Evolutionary conservation across 2,797 vertebrate species (phyloP), one percentile per base, ranked within the genome.

Genomic region (Tinamus major): DNA sequence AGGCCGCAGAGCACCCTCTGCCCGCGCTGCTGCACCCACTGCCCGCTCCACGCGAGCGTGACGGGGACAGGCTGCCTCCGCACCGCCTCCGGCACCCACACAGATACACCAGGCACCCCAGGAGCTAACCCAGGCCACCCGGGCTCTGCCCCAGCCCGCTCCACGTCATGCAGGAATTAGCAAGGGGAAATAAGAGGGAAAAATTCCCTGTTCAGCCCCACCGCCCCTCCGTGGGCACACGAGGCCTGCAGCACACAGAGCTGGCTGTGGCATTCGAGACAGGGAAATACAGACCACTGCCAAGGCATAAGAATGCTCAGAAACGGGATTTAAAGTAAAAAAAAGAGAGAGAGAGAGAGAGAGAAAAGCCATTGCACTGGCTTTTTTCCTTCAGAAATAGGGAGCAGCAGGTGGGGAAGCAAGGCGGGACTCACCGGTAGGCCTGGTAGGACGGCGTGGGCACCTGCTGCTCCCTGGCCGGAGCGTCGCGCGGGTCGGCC

Each of bases 401-500:
- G 41, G 46, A 64, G 31, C 2, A 70, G 48, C 39, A 78, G 55
- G 58, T 12, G 39, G 89, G 33, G 27, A 86, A 23, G 67, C 7
- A 17, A 58, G 64, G 44, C 3, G 10, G 42, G 10, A 90, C 85
- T 97, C 95, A 99, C 99, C 98, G 98, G 89, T 98, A 98, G 0
- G 97, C 97, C 91, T 98, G 98, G 95, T 98, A 98, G 49, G 97
- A 96, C 0, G 98, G 97, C 0, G 97, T 96, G 1, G 98, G 98
- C 62, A 98, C 98, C 3, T 98, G 98, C 97, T 99, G 98, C 96
- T 99, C 98, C 1, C 98, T 62, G 94, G 97, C 96, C 96, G 98
- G 98, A 19, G 97, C 55, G 15, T 98, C 98, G 35, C 95, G 87
- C 97, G 97, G 75, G 64, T 90, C 85, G 2, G 98, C 98, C 0